A percentile compares a stretch with the other conserved stretches of the same genome.
Evolutionary conservation across 2,888 invertebrate species (phyloP).

Genomic region (Agrilus cyanescens): DNA sequence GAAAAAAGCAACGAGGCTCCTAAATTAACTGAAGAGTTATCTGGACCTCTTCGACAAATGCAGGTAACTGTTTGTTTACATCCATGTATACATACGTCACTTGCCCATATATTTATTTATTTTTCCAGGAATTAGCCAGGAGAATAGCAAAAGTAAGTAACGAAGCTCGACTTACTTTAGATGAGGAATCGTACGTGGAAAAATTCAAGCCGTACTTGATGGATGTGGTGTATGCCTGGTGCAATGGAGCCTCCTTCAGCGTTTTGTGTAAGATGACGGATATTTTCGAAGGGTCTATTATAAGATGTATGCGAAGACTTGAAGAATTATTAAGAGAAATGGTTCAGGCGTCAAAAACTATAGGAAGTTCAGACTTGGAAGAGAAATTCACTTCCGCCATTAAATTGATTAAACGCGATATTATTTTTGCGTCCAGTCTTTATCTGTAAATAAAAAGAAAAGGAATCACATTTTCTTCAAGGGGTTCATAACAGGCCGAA

Average conservation of each 20-base stretch:
- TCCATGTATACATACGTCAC: background rate
- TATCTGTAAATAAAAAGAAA: constrained; percentile 53
- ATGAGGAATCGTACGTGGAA: constrained; percentile 83
- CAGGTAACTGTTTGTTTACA: constrained; percentile 44
- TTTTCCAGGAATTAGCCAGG: constrained; percentile 70
- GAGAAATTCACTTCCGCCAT: constrained; percentile 91
- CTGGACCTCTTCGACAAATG: constrained; percentile 80
- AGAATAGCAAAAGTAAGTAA: constrained; percentile 80
- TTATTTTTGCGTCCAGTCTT: constrained; percentile 98
- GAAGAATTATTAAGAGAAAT: constrained; percentile 94
- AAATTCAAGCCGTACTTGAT: constrained; percentile 90
- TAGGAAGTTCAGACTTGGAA: constrained; percentile 91
- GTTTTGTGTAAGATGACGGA: constrained; percentile 94
- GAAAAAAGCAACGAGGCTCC: constrained; percentile 77
- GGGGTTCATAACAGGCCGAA: background rate
- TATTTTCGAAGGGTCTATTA: constrained; percentile 87
- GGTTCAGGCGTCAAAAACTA: constrained; percentile 91
- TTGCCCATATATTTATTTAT: constrained; percentile 4
- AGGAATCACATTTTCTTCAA: constrained; percentile 2
- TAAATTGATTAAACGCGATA: constrained; percentile 88
- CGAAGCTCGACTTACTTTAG: constrained; percentile 75
- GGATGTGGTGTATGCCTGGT: constrained; percentile 96
- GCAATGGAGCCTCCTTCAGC: constrained; percentile 82
- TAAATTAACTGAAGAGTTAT: constrained; percentile 70
- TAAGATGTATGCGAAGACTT: constrained; percentile 86